Evolutionary conservation across 2,113 vertebrate genomes (phyloP).

Genomic region (Axis porcinus): DNA sequence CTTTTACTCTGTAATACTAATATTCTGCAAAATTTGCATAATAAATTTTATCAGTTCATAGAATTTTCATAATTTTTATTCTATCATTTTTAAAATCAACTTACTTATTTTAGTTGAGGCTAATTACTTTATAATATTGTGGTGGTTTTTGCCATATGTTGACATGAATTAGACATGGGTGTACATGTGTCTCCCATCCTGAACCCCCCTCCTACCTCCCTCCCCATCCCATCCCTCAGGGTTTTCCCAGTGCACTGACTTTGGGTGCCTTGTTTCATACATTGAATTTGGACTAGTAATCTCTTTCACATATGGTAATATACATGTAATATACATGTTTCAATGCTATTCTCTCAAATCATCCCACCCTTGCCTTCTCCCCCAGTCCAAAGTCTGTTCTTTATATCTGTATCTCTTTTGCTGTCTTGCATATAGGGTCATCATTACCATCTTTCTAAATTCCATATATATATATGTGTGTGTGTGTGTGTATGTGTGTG

Average conservation of each 20-base stretch:
- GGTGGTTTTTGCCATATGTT: not conserved
- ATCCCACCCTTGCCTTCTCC: not conserved
- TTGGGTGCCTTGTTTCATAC: not conserved
- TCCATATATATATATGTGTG: not conserved
- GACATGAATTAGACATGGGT: not conserved
- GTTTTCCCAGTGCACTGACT: not conserved
- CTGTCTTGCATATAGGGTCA: not conserved
- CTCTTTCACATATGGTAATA: not conserved
- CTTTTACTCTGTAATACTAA: not conserved
- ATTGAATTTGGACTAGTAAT: not conserved
- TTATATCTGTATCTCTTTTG: not conserved
- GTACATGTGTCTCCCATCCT: not conserved
- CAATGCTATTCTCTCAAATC: not conserved
- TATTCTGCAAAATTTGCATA: not conserved
- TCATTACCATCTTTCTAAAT: not conserved
- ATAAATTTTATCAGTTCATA: not conserved
- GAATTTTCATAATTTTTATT: not conserved
- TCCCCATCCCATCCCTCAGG: not conserved
- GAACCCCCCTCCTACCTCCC: not conserved
- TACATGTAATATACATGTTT: not conserved
- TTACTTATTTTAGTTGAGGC: not conserved
- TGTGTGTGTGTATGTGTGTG: not conserved
- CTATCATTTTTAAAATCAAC: not conserved
- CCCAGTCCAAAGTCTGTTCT: not conserved
- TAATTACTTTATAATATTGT: not conserved